These are phyloP conservation scores for Heptranchias perlo DNA, from an alignment of 2,113 vertebrate species.

Conservation along the genomic window DNA sequence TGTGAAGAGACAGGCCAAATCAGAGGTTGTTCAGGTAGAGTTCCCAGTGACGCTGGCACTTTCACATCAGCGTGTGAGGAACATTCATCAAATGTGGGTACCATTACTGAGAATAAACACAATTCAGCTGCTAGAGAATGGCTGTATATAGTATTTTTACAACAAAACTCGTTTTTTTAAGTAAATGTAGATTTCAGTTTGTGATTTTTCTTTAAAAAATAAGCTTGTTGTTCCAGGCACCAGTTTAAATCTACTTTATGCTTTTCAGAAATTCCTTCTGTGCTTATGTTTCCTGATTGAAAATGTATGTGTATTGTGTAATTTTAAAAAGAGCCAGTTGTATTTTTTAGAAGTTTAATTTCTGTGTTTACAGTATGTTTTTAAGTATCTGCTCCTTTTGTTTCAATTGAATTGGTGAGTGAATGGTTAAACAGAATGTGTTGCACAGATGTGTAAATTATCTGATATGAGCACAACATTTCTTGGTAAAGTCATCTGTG, in stretches of 20 bases:
- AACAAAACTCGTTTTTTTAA: neutral
- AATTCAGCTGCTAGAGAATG: neutral
- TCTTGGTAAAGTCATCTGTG: neutral
- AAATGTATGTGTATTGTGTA: neutral
- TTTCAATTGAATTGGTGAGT: neutral
- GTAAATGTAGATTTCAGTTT: neutral
- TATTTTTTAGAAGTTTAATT: too few species aligned
- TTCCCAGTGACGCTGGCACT: neutral
- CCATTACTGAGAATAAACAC: neutral
- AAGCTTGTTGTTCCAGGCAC: neutral
- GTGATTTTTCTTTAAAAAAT: neutral
- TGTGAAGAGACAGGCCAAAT: neutral
- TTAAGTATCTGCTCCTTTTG: neutral
- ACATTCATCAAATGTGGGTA: neutral
- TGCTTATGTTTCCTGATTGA: neutral
- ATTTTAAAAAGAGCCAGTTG: neutral
- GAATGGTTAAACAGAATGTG: neutral
- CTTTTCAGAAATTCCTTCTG: neutral
- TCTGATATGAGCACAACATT: neutral
- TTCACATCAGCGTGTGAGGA: neutral
- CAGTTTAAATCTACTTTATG: neutral
- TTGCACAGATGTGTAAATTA: neutral
- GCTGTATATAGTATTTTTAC: neutral
- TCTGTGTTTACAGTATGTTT: neutral
- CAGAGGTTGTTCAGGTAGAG: slow-evolving; percentile 21